Evolutionary conservation across 2,888 invertebrate species (phyloP), one percentile per base, ranked within the genome.

Genomic region (Ochropacha duplaris): DNA sequence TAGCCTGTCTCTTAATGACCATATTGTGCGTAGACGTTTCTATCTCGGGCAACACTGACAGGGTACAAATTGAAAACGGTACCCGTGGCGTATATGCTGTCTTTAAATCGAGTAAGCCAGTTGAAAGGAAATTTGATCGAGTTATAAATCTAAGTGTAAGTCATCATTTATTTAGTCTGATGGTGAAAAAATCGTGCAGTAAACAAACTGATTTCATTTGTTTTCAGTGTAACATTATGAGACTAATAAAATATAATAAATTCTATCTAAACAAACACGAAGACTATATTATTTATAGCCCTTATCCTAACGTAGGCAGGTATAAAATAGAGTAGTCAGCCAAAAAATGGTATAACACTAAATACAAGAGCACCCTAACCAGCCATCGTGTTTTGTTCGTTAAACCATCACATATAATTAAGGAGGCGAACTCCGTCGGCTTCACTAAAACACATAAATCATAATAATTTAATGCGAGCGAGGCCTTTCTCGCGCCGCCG

Each of bases 371-470:
- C 8, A 31, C 64, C 65, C 76, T 71, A 77, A 76, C 74, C 78
- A 69, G 70, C 70, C 78, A 74, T 76, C 75, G 69, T 71, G 75
- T 74, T 85, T 82, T 83, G 88, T 89, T 85, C 88, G 88, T 88
- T 86, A 87, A 86, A 78, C 79, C 84, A 78, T 82, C 83, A 83
- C 82, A 81, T 88, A 87, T 91, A 90, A 91, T 91, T 90, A 91
- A 84, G 84, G 86, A 83, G 85, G 83, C 78, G 81, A 83, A 71
- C 71, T 68, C 71, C 62, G 56, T 72, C 72, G 74, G 71, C 78
- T 80, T 76, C 81, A 84, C 87, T 87, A 88, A 90, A 88, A 88
- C 83, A 88, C 88, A 91, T 92, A 92, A 92, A 92, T 92, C 91
- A 92, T 90, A 89, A 90, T 90, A 90, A 90, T 90, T 90, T 92